Base-by-base conservation (phyloP, 2,113 vertebrate species). In the Seriola quinqueradiata region DNA sequence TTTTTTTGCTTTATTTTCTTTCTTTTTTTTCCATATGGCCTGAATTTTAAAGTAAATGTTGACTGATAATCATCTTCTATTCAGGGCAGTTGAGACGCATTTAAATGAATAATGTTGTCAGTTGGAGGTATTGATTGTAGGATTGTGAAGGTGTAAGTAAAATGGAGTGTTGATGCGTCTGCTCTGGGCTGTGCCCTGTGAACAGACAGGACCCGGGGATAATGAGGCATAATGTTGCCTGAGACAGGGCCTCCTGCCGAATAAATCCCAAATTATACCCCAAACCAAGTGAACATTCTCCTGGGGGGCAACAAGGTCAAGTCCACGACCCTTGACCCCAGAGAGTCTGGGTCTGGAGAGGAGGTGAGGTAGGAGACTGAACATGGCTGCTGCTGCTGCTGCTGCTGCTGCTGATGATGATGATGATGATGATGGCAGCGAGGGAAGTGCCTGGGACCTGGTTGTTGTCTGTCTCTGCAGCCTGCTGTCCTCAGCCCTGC, bases 251-350 rank as follows among this genome's bases (percentile, higher is more conserved):
- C 90, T 94, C 91, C 87, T 88, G 82, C 89, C 72, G 90, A 92
- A 95, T 95, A 94, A 91, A 95, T 93, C 92, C 85, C 88, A 91
- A 95, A 95, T 94, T 90, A 94, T 91, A 91, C 88, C 88, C 85
- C 83, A 88, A 92, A 92, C 85, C 84, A 90, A 92, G 89, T 85
- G 86, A 95, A 90, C 83, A 83, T 88, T 94, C 93, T 94, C 92
- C 89, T 84, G 88, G 91, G 91, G 93, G 90, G 90, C 89, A 75
- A 93, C 91, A 93, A 94, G 94, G 95, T 95, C 95, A 96, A 96
- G 95, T 96, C 91, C 95, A 94, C 52, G 86, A 95, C 94, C 95
- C 83, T 82, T 95, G 94, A 95, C 94, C 94, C 79, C 79, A 68
- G 82, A 82, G 87, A 89, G 90, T 92, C 92, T 94, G 90, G 70